Base-by-base conservation (phyloP, 2,113 vertebrate genomes). In the Eulacestoma nigropectus region DNA sequence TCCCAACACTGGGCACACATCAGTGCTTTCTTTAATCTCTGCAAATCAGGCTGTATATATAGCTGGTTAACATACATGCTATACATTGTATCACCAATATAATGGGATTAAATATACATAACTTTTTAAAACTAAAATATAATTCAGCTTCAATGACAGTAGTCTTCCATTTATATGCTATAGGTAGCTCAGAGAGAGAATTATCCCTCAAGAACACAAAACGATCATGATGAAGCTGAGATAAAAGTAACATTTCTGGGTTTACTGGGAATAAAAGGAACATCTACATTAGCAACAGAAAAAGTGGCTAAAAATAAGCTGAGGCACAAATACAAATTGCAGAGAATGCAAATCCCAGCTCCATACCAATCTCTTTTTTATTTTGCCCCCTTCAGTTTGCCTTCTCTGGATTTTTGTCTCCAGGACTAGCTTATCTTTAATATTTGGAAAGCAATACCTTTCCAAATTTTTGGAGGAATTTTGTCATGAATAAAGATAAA, bases 341-440 rank as follows among this genome's bases (percentile, higher is more conserved):
- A 60, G 26, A 59, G 18, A n/a, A 59, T 37, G 25, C 12, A 69
- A 89, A 29, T 4, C 5, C 5, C 22, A 79, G 9, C 11, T 84
- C 9, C 15, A 30, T 0, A 4, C 1, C 5, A 57, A 3, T 18
- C 3, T 20, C 30, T 2, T 20, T 53, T 19, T 13, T 46, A n/a
- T n/a, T n/a, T 53, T 49, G 3, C 6, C 1, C 10, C 4, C 19
- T 78, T 74, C 27, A 21, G 4, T 22, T 41, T 3, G 2, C 8
- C 5, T 47, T 4, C 27, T 44, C 22, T 67, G 20, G 49, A 33
- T 35, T 91, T 88, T 73, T 68, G 16, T 60, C 17, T 76, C 26
- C 21, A 33, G 11, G 9, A 47, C 12, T 37, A 82, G 7, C 4
- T 64, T 57, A 11, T 74, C 18, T 52, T 69, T 49, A 49, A n/a